Evolutionary conservation across 2,113 vertebrate species (phyloP).

Genomic region (Rhagologus leucostigma): DNA sequence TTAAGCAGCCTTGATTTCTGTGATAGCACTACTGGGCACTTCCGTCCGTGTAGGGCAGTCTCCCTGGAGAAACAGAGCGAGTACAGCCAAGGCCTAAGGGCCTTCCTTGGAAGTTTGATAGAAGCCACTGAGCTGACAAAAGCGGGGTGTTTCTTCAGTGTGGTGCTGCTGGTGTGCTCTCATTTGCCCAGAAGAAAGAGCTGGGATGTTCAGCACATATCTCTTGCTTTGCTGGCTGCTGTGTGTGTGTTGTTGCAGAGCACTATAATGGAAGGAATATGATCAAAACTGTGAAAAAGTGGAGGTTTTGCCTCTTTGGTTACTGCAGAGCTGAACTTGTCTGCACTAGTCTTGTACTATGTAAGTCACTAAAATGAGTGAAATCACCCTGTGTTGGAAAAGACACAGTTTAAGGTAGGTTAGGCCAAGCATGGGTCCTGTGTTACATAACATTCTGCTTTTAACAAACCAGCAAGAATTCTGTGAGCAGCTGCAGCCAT

Average conservation of each 20-base stretch:
- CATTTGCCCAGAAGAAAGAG: not conserved
- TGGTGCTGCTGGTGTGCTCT: no score
- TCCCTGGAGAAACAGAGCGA: not conserved
- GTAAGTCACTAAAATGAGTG: not conserved
- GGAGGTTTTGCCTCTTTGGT: accelerated
- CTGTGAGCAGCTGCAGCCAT: accelerated
- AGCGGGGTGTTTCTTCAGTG: not conserved
- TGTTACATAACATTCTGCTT: not conserved
- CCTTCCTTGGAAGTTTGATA: accelerated
- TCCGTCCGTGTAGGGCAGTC: not conserved
- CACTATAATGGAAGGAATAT: accelerated
- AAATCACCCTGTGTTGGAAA: not conserved
- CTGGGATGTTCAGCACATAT: accelerated
- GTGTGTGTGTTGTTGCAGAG: not conserved
- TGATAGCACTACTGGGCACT: not conserved
- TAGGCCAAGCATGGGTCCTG: not conserved
- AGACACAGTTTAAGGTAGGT: not conserved
- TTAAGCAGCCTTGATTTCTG: not conserved
- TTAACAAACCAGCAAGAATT: not conserved
- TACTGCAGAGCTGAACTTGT: not conserved
- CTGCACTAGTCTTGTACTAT: not conserved
- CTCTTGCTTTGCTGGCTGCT: not conserved
- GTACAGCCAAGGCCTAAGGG: not conserved
- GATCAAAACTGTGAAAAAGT: not conserved
- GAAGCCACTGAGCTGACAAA: accelerated